Percentiles rank a stretch among this genome's conserved stretches.
Conservation (phyloP, 2,113 vertebrate species). For the Rousettus leschenaultii region DNA sequence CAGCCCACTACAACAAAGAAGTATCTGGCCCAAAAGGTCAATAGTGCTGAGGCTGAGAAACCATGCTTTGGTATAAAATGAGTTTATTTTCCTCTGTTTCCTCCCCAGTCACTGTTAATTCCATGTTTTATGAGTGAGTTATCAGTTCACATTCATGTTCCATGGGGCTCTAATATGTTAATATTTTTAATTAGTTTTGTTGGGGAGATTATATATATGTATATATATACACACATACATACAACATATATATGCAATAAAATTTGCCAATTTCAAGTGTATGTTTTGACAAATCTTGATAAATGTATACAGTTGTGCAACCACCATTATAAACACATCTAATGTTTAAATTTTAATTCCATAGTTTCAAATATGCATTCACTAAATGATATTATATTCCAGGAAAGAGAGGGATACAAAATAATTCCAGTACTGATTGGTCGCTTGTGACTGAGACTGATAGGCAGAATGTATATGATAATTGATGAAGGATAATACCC, state of each 20-base stretch:
- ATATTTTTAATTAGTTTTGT: neutral
- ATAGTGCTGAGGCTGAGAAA: neutral
- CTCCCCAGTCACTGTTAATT: neutral
- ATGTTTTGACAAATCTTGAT: conserved; percentile 15
- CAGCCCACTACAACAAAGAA: neutral
- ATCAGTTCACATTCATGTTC: neutral
- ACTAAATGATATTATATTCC: conserved; percentile 8
- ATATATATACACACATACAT: neutral
- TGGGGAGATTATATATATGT: neutral
- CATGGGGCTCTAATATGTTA: neutral
- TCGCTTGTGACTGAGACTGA: neutral
- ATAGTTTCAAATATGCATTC: neutral
- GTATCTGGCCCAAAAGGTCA: neutral
- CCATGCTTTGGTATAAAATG: neutral
- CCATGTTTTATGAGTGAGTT: conserved; percentile 32
- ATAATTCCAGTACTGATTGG: neutral
- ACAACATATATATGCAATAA: neutral
- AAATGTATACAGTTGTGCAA: neutral
- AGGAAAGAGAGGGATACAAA: conserved; percentile 1
- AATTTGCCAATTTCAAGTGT: neutral
- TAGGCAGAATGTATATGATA: neutral
- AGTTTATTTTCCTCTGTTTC: neutral
- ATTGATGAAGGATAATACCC: neutral
- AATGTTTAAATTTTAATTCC: conserved; percentile 22
- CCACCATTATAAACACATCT: neutral